Percentiles rank a stretch among this genome's conserved stretches.
phyloP scores from a whole-genome alignment of 2,797 vertebrate genomes.

The Myotis myotis region DNA sequence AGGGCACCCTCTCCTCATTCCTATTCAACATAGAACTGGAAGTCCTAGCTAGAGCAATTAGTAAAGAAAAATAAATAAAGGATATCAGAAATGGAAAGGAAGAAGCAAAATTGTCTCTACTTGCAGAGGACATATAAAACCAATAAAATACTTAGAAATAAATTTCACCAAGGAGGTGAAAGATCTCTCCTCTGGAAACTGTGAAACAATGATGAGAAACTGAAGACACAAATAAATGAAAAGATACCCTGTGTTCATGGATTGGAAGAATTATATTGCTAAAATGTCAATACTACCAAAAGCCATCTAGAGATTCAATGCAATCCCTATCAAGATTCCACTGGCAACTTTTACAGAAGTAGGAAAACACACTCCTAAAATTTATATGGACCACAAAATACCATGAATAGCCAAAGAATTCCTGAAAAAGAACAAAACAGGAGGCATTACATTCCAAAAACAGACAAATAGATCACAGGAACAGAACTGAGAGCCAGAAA shows the following conservation, averaged over 20 bases:
- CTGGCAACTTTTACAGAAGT: neutral
- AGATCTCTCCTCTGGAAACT: neutral
- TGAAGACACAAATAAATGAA: neutral
- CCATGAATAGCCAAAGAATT: neutral
- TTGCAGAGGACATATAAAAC: neutral
- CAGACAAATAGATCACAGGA: neutral
- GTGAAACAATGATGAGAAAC: neutral
- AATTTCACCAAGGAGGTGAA: neutral
- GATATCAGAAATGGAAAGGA: neutral
- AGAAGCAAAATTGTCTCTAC: neutral
- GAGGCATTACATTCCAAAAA: neutral
- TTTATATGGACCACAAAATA: neutral
- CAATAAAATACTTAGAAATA: neutral
- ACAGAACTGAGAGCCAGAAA: neutral
- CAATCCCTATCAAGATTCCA: neutral
- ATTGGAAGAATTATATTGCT: neutral
- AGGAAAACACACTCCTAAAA: neutral
- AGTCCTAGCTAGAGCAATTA: neutral
- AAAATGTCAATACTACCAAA: neutral
- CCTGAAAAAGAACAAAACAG: neutral
- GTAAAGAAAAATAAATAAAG: neutral
- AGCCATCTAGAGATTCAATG: neutral
- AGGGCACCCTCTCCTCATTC: neutral
- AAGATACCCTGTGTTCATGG: neutral
- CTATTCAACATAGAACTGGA: neutral